phyloP scores from a whole-genome alignment of 2,888 invertebrate genomes.

The Embidobia sp. region DNA sequence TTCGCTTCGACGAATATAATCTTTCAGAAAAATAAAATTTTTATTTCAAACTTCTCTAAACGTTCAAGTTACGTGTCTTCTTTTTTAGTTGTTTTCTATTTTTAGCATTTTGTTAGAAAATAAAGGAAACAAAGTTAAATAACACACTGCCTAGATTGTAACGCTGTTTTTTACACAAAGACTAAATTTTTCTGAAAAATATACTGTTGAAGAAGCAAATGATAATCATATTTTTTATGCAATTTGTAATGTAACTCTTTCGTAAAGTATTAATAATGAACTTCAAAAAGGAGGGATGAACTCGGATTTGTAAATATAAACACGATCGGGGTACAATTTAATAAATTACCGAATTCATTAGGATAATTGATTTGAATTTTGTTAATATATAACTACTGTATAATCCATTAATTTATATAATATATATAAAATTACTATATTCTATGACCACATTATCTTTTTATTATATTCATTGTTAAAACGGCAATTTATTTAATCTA shows the following conservation, averaged over 20 bases:
- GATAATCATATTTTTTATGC: no score
- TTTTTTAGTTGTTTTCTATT: background rate
- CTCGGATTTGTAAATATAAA: constrained; percentile 54
- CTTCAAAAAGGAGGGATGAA: constrained; percentile 24
- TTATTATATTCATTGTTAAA: constrained; percentile 12
- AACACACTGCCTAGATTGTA: constrained; percentile 20
- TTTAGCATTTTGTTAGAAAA: background rate
- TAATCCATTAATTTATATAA: constrained; percentile 52
- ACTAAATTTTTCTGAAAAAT: constrained; percentile 11
- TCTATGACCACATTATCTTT: constrained; percentile 15
- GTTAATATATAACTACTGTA: constrained; percentile 49
- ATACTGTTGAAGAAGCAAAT: background rate
- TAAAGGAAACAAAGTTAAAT: background rate
- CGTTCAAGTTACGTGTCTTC: no score
- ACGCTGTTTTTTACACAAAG: background rate
- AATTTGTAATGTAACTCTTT: constrained; percentile 2
- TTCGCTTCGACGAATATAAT: background rate
- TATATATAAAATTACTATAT: constrained; percentile 16
- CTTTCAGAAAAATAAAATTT: constrained; percentile 8
- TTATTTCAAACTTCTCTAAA: no score
- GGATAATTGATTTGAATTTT: constrained; percentile 40
- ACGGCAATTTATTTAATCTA: background rate
- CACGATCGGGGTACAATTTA: constrained; percentile 31
- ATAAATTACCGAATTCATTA: constrained; percentile 21
- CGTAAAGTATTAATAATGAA: constrained; percentile 25